Base-by-base conservation (phyloP, 2,797 vertebrate species). In the Pelobates cultripes region DNA sequence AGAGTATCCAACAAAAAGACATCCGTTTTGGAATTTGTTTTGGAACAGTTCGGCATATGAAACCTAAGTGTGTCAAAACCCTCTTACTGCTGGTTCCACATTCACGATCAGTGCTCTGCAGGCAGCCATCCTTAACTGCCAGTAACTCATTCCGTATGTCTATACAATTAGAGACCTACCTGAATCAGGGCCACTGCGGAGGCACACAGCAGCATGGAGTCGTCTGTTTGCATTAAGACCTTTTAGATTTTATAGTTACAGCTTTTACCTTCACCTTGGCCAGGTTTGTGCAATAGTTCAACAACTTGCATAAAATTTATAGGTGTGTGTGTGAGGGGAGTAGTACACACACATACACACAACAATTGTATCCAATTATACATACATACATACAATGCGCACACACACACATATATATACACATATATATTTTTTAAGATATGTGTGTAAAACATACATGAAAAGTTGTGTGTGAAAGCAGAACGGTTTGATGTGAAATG, bases 1-100 rank as follows among this genome's bases (percentile, higher is more conserved):
- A 75, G 72, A 79, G 81, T 78, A 64, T 79, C 71, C 76, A 75
- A 78, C 81, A 74, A 83, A 75, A 79, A 83, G 76, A 83, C 81
- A 83, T 83, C 81, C 81, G 78, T 68, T 83, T 74, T 70, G 76
- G 71, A 83, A 83, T 83, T 83, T 78, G 71, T 83, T 78, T 83
- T 83, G 81, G 81, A 83, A 78, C 71, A 17, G 81, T 44, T 83
- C 55, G 77, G 55, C 81, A 75, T 79, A 75, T 78, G 81, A 83
- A 79, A 83, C 60, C 72, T 75, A 83, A 83, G 81, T 79, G 81
- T 55, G 76, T 70, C 73, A 53, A 47, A 75, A 61, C 53, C 40
- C 43, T 70, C 55, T 75, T 79, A 69, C 45, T 70, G 64, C 71
- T 10, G 76, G 76, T 75, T 28, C 17, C 14, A 83, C 81, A 45